phyloP scores from a whole-genome alignment of 92 coral and sea anemone species.

The Meandrina meandrites region DNA sequence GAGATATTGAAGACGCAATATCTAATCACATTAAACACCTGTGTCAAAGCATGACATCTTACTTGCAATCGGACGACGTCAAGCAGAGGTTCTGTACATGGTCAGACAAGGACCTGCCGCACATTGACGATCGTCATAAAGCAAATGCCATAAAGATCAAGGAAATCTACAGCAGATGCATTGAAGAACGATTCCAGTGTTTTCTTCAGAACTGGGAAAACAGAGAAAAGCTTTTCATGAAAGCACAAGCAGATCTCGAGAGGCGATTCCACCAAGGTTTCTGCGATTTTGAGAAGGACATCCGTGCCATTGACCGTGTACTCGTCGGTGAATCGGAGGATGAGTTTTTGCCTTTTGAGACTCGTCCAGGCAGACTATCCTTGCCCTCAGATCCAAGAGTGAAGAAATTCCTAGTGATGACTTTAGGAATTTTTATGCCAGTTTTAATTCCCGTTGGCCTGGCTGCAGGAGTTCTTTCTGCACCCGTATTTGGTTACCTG shows the following conservation, averaged over 20 bases:
- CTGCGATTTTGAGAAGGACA: slow-evolving; percentile 12
- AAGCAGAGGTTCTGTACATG: neutral
- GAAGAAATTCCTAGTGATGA: neutral
- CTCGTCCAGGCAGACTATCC: neutral
- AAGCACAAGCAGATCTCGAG: slow-evolving; percentile 1
- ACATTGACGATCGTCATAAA: neutral
- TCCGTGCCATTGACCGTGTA: slow-evolving; percentile 13
- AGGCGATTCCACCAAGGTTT: neutral
- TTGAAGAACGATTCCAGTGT: slow-evolving; percentile 3
- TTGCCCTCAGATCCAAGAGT: neutral
- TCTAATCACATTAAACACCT: neutral
- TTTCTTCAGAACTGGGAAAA: neutral
- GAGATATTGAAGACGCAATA: slow-evolving; percentile 2
- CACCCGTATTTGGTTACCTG: slow-evolving; percentile 1
- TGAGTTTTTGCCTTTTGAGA: neutral
- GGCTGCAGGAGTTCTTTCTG: slow-evolving; percentile 21
- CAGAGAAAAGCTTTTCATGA: neutral
- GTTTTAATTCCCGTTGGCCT: neutral
- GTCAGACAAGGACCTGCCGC: slow-evolving; percentile 2
- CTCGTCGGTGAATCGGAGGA: slow-evolving; percentile 1
- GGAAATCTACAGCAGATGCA: neutral
- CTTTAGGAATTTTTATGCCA: neutral
- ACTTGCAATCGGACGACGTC: neutral
- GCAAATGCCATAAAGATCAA: neutral
- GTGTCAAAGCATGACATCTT: neutral